Evolutionary conservation across 92 coral and sea anemone genomes (phyloP), one percentile per base, ranked within the genome.

Genomic region (Phenganax stokvisi): DNA sequence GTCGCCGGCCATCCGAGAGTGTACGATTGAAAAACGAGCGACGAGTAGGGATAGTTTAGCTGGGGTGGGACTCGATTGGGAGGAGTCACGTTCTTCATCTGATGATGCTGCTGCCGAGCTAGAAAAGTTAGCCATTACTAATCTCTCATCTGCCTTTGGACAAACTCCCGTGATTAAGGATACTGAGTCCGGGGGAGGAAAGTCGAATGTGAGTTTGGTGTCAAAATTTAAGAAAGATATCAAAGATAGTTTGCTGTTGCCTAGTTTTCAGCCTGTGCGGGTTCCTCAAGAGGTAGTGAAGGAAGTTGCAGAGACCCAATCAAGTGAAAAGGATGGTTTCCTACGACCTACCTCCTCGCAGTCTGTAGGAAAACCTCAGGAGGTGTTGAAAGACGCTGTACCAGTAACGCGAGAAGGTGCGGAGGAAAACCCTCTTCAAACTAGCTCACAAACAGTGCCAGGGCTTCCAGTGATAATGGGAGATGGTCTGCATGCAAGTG

Each of bases 61-160:
- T 63, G 72, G 83, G 44, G 5, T 76, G 16, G 83, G 62, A n/a
- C 83, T 74, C 0, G 83, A 79, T 0, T 79, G 83, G 83, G 83
- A 79, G 28, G 70, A 77, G 13, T 79, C 83, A 9, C 83, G 74
- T 51, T 79, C 83, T n/a, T 79, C 83, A 30, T 79, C 83, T n/a
- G 83, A 79, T 60, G 83, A 79, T n/a, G 70, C 55, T 60, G 83
- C 57, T 54, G 83, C 47, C 8, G 69, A 79, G 3, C 83, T 79
- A 28, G 83, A 79, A 73, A 79, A 54, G 56, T 60, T 79, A 37
- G 83, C 83, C 51, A 63, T 79, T 12, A 56, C 67, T 30, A 63
- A 54, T 29, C 51, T 79, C 17, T 44, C 83, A 3, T 63, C 60
- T n/a, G 73, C 83, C 9, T 52, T 12, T 28, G 69, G 69, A 31